A percentile compares a stretch with the other conserved stretches of the same genome.
Conservation (phyloP, 1,140 invertebrate genomes). For the Camponotus pennsylvanicus region DNA sequence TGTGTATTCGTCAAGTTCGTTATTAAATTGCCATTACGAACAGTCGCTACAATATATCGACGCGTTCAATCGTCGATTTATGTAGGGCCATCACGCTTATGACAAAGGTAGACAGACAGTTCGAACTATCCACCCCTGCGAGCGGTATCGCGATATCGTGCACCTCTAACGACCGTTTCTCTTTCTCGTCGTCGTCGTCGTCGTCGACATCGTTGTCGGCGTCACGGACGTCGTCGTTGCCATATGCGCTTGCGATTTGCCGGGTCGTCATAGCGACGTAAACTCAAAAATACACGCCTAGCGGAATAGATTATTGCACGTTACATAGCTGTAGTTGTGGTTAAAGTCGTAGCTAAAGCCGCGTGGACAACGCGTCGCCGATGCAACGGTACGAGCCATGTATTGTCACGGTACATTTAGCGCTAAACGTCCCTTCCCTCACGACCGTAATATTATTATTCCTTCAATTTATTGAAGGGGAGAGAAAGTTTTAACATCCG, state of each 20-base stretch:
- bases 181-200: conserved; percentile 36
- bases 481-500: not conserved
- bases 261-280: conserved; percentile 79
- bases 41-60: conserved; percentile 3
- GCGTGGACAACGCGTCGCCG: conserved; percentile 14
- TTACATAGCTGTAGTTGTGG: conserved; percentile 43
- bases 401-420: not conserved
- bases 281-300: conserved; percentile 80
- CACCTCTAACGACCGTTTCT: conserved; percentile 37
- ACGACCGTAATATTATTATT: not conserved
- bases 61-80: conserved; percentile 1
- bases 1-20: not conserved
- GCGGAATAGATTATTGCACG: conserved; percentile 68
- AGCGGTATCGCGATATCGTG: conserved; percentile 34
- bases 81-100: not conserved
- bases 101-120: conserved; percentile 9
- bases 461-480: not conserved
- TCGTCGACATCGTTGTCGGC: conserved; percentile 39
- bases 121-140: not conserved
- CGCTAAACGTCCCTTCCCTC: not conserved
- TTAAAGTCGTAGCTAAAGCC: conserved; percentile 46
- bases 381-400: conserved; percentile 6
- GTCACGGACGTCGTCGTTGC: conserved; percentile 7
- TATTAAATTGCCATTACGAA: not conserved
- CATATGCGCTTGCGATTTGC: conserved; percentile 55